Conservation (phyloP, 2,888 invertebrate genomes). For the Lasioglossum malachurum region DNA sequence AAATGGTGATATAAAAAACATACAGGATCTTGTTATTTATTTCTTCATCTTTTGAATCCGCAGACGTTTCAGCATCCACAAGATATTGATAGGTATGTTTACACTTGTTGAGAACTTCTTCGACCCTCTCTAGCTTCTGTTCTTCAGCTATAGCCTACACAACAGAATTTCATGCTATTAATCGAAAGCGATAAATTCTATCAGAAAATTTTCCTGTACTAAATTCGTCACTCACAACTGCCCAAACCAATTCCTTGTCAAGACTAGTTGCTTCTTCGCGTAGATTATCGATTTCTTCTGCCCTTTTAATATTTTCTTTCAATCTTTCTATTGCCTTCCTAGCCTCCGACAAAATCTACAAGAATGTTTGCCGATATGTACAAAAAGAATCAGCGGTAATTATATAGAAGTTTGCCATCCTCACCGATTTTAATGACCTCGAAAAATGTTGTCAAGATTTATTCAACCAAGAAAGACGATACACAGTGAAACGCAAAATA, state of each 20-base stretch:
- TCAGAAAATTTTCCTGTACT: neutral
- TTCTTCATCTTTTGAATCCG: slow-evolving; percentile 72
- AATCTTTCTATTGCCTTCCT: slow-evolving; percentile 86
- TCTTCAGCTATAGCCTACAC: slow-evolving; percentile 64
- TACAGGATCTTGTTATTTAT: slow-evolving; percentile 84
- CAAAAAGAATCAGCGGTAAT: neutral
- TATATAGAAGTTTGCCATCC: no score
- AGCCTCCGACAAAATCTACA: slow-evolving; percentile 71
- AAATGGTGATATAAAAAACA: slow-evolving; percentile 61
- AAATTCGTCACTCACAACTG: slow-evolving; percentile 68
- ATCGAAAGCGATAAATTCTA: neutral
- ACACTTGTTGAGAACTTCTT: slow-evolving; percentile 65
- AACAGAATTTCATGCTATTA: slow-evolving; percentile 33
- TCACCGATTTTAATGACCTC: no score
- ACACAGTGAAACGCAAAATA: no score
- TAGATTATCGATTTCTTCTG: slow-evolving; percentile 86
- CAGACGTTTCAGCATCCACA: slow-evolving; percentile 63
- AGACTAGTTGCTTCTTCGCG: slow-evolving; percentile 85
- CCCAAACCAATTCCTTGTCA: slow-evolving; percentile 87
- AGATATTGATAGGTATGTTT: slow-evolving; percentile 75
- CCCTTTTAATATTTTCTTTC: slow-evolving; percentile 86
- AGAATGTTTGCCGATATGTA: slow-evolving; percentile 74
- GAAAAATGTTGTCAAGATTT: no score
- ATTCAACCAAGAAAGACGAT: no score
- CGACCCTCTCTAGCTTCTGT: slow-evolving; percentile 39